Conservation (phyloP, 2,797 vertebrate genomes). For the Decapterus maruadsi region DNA sequence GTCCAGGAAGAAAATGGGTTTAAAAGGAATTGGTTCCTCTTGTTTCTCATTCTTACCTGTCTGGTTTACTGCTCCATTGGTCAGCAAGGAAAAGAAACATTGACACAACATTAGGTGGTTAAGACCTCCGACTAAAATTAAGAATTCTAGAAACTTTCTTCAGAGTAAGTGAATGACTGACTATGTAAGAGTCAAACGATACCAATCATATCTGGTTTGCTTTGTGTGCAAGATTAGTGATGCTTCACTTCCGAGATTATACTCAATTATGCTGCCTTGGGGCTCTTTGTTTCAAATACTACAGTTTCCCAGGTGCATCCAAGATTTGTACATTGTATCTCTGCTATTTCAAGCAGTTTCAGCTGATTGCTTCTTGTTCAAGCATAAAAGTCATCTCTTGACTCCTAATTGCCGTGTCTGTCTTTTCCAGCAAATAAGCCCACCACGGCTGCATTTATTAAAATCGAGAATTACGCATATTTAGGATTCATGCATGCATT, state of each 20-base stretch:
- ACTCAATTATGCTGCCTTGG: conserved; percentile 76
- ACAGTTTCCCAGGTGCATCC: conserved; percentile 78
- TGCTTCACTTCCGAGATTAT: conserved; percentile 66
- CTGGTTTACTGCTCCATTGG: conserved; percentile 99
- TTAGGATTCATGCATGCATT: conserved; percentile 11
- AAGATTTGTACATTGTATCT: conserved; percentile 69
- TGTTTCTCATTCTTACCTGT: conserved; percentile 92
- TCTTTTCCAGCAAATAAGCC: conserved; percentile 49
- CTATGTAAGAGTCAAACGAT: conserved; percentile 63
- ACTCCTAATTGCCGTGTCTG: conserved; percentile 65
- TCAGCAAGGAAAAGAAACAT: conserved; percentile 89
- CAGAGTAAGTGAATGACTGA: conserved; percentile 38
- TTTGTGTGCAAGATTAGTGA: conserved; percentile 68
- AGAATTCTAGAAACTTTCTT: conserved; percentile 66
- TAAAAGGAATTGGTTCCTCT: conserved; percentile 39
- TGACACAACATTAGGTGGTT: conserved; percentile 86
- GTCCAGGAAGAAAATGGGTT: not conserved
- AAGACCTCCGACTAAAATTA: conserved; percentile 71
- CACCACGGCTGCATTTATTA: conserved; percentile 53
- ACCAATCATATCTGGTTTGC: conserved; percentile 63
- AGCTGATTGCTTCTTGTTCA: conserved; percentile 77
- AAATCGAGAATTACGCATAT: conserved; percentile 43
- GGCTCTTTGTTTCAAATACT: conserved; percentile 68
- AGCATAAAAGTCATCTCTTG: conserved; percentile 72
- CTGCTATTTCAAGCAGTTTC: conserved; percentile 69